Evolutionary conservation across 2,888 invertebrate species (phyloP).

Genomic region (Lymantria dispar): DNA sequence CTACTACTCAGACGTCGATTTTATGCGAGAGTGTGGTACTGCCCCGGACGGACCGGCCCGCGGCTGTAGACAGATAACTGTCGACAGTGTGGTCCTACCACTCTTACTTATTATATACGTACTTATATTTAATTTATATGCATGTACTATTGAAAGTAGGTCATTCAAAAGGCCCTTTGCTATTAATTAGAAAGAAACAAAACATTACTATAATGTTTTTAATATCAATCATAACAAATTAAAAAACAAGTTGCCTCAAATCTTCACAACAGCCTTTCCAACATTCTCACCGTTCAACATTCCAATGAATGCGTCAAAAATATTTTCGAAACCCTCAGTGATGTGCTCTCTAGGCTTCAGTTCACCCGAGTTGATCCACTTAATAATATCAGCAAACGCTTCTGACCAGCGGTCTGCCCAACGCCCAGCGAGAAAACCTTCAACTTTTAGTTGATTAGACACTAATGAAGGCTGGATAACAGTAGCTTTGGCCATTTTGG

Average conservation of each 20-base stretch:
- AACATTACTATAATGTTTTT: too few species aligned
- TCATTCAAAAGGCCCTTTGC: neutral
- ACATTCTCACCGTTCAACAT: conserved; percentile 81
- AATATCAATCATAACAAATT: too few species aligned
- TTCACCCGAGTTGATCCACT: conserved; percentile 84
- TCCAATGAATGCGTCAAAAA: conserved; percentile 84
- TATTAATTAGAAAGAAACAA: conserved; percentile 22
- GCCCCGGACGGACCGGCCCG: too few species aligned
- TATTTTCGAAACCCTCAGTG: conserved; percentile 85
- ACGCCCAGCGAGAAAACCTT: conserved; percentile 81
- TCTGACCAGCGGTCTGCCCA: conserved; percentile 80
- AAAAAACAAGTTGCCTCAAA: neutral
- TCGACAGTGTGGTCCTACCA: too few species aligned
- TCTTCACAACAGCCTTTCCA: conserved; percentile 13
- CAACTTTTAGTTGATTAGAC: conserved; percentile 81
- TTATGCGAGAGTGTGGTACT: too few species aligned
- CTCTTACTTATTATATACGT: too few species aligned
- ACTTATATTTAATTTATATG: too few species aligned
- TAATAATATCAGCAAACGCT: conserved; percentile 78
- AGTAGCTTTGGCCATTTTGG: conserved; percentile 47
- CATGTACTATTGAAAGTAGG: too few species aligned
- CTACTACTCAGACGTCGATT: too few species aligned
- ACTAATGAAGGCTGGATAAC: conserved; percentile 81
- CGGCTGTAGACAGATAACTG: too few species aligned
- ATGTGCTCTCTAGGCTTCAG: conserved; percentile 84